Evolutionary conservation across 2,888 invertebrate species (phyloP), one percentile per base, ranked within the genome.

Genomic region (Drosophila paranaensis): DNA sequence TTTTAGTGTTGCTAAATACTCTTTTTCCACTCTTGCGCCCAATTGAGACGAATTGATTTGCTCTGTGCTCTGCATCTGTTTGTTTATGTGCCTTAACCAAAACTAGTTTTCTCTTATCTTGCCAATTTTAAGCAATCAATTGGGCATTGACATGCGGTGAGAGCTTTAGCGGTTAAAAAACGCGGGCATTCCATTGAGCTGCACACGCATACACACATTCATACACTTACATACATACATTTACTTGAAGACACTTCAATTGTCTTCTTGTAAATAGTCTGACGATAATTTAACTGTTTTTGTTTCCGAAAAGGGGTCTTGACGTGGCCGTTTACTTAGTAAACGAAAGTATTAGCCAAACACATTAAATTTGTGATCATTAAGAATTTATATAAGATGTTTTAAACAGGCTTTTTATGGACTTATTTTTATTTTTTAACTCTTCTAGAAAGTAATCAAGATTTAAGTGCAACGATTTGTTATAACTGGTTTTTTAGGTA

Each of bases 81-180:
- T 53, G 27, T 71, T 77, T 68, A 63, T 64, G 48, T 16, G 51
- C 37, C 46, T 30, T 25, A 53, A 48, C 25, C 6, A 58, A 81
- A 84, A 81, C 87, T 81, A 77, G 87, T 83, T 81, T 84, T 71
- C 48, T 67, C 53, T 61, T 66, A 73, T 61, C 66, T 74, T 63
- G 64, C 74, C 78, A 71, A 78, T 78, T 78, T 68, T 42, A 69
- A n/a, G 30, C 74, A 78, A 69, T 74, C 62, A 78, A 66, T 58
- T 63, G 74, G 74, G 35, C 68, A 66, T 71, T 78, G 70, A 68
- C 74, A 42, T 68, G 42, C 20, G 35, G 77, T 69, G 66, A 77
- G 70, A 70, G 77, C 64, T 53, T 42, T 25, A 53, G n/a, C 57
- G 46, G 16, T 57, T 51, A 51, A 64, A 61, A 66, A 71, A 67